A percentile compares a stretch with the other conserved stretches of the same genome.
Evolutionary conservation across 2,113 vertebrate species (phyloP).

Genomic region (Syngnathus scovelli): DNA sequence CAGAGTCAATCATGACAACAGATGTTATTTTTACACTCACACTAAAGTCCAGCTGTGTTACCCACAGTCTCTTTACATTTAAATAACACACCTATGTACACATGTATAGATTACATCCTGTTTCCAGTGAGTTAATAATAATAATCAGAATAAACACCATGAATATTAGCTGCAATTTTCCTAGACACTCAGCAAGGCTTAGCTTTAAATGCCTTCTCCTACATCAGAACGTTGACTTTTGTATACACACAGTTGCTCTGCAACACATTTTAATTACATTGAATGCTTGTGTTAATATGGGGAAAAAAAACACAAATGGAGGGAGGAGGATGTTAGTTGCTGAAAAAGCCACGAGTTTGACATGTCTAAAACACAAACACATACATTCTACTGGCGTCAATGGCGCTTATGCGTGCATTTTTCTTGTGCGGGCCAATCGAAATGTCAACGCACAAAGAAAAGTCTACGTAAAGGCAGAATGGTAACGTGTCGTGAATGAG

Average conservation of each 20-base stretch:
- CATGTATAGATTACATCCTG: slow-evolving; percentile 69
- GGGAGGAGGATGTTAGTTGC: neutral
- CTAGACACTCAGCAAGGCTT: slow-evolving; percentile 70
- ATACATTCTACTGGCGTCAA: neutral
- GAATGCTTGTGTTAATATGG: slow-evolving; percentile 59
- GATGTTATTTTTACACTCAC: slow-evolving; percentile 20
- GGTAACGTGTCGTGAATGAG: neutral
- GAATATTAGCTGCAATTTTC: slow-evolving; percentile 60
- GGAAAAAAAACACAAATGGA: slow-evolving; percentile 1
- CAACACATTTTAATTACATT: slow-evolving; percentile 78
- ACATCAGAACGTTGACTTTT: slow-evolving; percentile 64
- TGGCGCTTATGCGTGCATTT: neutral
- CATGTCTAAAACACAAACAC: neutral
- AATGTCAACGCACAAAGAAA: neutral
- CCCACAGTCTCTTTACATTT: slow-evolving; percentile 59
- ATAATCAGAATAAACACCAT: slow-evolving; percentile 57
- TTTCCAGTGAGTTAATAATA: slow-evolving; percentile 77
- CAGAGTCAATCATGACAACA: slow-evolving; percentile 42
- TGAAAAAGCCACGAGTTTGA: neutral
- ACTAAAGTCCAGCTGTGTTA: slow-evolving; percentile 17
- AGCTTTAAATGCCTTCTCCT: slow-evolving; percentile 62
- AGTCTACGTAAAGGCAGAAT: neutral
- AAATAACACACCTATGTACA: slow-evolving; percentile 71
- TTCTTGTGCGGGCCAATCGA: neutral
- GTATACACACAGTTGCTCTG: slow-evolving; percentile 79